These are phyloP conservation scores for Sceloporus undulatus DNA, from an alignment of 2,113 vertebrate species.

Conservation along the genomic window DNA sequence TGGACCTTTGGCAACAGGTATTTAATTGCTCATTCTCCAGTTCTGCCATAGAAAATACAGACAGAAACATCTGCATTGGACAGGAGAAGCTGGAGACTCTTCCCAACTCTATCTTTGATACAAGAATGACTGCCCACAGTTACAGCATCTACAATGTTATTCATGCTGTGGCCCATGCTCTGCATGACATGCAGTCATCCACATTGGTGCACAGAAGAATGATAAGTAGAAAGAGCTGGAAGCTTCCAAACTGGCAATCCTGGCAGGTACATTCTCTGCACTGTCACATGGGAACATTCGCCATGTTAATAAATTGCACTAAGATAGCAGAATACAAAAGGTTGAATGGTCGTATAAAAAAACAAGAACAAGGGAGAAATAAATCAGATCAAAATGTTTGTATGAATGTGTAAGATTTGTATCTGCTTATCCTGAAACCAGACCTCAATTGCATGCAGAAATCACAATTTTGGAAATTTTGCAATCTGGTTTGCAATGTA, in stretches of 20 bases:
- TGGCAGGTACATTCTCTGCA: background rate
- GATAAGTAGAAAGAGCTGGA: background rate
- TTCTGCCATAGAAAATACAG: background rate
- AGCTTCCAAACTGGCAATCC: background rate
- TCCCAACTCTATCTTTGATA: slow-evolving; percentile 8
- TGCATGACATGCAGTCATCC: background rate
- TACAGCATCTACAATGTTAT: slow-evolving; percentile 6
- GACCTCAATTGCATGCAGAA: no score
- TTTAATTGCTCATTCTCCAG: background rate
- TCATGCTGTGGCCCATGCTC: background rate
- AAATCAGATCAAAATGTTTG: background rate
- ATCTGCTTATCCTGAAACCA: background rate
- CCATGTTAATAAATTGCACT: background rate
- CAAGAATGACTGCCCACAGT: background rate
- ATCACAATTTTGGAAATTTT: no score
- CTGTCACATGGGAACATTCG: no score
- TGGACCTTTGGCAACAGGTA: background rate
- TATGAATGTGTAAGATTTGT: background rate
- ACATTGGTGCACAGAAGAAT: background rate
- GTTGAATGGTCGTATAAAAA: no score
- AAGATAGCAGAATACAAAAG: no score
- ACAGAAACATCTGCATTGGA: background rate
- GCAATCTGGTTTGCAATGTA: no score
- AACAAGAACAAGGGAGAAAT: no score
- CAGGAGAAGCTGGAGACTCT: slow-evolving; percentile 1